Evolutionary conservation across 2,797 vertebrate species (phyloP), one percentile per base, ranked within the genome.

Genomic region (Sebastes oblongus): DNA sequence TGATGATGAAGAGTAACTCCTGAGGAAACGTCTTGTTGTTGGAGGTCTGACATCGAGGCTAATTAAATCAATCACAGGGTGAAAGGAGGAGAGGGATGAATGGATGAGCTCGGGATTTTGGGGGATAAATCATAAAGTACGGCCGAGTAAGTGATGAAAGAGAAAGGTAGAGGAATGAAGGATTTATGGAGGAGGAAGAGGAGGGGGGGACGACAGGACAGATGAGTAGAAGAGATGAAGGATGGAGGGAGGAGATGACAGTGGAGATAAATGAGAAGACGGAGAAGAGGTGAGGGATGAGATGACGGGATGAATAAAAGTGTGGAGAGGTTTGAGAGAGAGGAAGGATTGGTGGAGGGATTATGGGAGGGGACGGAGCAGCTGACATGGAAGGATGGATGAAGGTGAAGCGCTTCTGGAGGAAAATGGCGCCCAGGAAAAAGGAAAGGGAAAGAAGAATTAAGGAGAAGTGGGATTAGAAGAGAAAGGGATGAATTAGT

Each of bases 401-500:
- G 65, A 20, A 7, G 18, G 25, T n/a, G 65, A 25, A 32, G 61
- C 8, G 13, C n/a, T 36, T 66, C 27, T n/a, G 24, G 52, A 22
- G 22, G 8, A 46, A 56, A 50, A 64, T 4, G 18, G 30, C 4
- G 39, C 1, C 13, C n/a, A 20, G 52, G 2, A 6, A n/a, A 39
- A 42, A 42, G 39, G n/a, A 36, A n/a, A 60, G 25, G 10, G 18
- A 46, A 34, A 20, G 59, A 36, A 6, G 27, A 27, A 8, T 52
- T 67, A 54, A 60, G 32, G 56, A 70, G 72, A 60, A 74, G 78
- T 9, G 3, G 72, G 72, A 76, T 84, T 83, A 76, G 80, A 30
- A 14, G 66, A 84, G 58, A 58, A 72, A 64, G 55, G 58, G 61
- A 67, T n/a, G 71, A 83, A 83, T 88, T 42, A 83, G 83, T 84